Base-by-base conservation (phyloP, 2,113 vertebrate genomes). In the Thymallus thymallus region DNA sequence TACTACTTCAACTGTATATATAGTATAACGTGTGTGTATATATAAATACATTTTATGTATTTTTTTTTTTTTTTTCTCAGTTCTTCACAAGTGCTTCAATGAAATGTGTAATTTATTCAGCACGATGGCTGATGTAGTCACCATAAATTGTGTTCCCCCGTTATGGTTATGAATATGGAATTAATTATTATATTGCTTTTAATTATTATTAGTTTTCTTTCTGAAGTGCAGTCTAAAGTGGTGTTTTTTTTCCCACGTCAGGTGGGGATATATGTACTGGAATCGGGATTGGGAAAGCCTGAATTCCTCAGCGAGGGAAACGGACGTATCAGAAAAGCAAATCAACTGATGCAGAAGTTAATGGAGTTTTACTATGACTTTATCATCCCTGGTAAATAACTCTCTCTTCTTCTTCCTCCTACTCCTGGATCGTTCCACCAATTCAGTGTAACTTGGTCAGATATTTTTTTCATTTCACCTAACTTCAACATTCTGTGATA, bases 351-450 rank as follows among this genome's bases (percentile, higher is more conserved):
- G 90, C 97, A 98, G 85, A 98, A 94, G 88, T 82, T 98, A 32
- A 97, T 99, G 96, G 96, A 96, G 79, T 93, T 94, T 56, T 95
- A 96, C 80, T 94, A 98, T 56, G 93, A 95, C 85, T 95, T 96
- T 82, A 92, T 94, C 82, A 93, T 96, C 82, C 96, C 97, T 74
- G 96, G 97, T 98, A 91, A 69, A 73, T 14, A 13, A 69, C 10
- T 65, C 18, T 41, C 35, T 41, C 9, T 2, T 35, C 7, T 0
- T 35, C 7, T 9, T 10, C 30, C 1, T 51, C 46, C 46, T 51
- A 14, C 35, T 41, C 35, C 35, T 41, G 9, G 10, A 9, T 41
- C 9, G 35, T 41, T 41, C 35, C 35, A 41, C 9, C 35, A 41
- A 41, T 41, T 10, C 35, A 41, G 9, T 41, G 35, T 41, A 41